Evolutionary conservation across 2,113 vertebrate genomes (phyloP).

Genomic region (Xiphophorus hellerii): DNA sequence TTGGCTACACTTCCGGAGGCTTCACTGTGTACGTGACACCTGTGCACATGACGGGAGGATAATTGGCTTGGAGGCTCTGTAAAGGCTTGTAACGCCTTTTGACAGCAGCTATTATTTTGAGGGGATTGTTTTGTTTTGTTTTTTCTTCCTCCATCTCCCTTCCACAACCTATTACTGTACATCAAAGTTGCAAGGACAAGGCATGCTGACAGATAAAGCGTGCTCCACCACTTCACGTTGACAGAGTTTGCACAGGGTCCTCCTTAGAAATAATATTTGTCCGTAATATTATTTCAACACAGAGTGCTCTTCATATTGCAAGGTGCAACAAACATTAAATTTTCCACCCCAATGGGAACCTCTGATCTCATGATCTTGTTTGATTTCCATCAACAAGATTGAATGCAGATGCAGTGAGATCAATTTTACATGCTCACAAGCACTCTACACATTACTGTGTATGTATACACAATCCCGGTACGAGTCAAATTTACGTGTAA

Average conservation of each 20-base stretch:
- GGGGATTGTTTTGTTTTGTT: constrained; percentile 44
- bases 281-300: constrained; percentile 65
- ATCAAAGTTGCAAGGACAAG: constrained; percentile 50
- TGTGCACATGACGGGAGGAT: constrained; percentile 60
- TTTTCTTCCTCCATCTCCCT: constrained; percentile 19
- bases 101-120: constrained; percentile 70
- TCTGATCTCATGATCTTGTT: constrained; percentile 60
- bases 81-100: constrained; percentile 54
- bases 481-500: constrained; percentile 34
- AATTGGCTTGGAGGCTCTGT: constrained; percentile 65
- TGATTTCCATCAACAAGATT: constrained; percentile 52
- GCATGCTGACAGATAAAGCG: constrained; percentile 64
- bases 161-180: constrained; percentile 49
- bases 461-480: constrained; percentile 1
- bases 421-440: constrained; percentile 65
- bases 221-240: constrained; percentile 52
- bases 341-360: not conserved
- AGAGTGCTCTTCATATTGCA: not conserved
- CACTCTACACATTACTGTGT: constrained; percentile 34
- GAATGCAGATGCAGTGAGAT: constrained; percentile 57
- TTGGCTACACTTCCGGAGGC: constrained; percentile 64
- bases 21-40: constrained; percentile 60
- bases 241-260: constrained; percentile 40
- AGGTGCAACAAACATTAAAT: constrained; percentile 21
- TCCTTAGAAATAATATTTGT: constrained; percentile 66